These are phyloP conservation scores for Mormyrus iriodes DNA, from an alignment of 2,113 vertebrate species.

Conservation along the genomic window DNA sequence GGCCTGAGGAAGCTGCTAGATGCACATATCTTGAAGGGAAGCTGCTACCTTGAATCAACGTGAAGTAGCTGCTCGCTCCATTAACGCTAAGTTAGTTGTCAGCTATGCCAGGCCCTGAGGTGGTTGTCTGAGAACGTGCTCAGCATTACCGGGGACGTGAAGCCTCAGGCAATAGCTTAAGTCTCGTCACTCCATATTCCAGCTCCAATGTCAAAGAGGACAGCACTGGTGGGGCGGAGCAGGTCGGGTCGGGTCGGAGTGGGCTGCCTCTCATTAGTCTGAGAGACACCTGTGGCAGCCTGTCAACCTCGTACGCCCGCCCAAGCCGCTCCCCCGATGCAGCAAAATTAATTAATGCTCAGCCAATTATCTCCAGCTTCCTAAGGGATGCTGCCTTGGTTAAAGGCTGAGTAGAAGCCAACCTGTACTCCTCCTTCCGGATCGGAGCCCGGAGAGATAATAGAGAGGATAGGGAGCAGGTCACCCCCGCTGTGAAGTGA, in stretches of 20 bases:
- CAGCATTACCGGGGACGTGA: background rate
- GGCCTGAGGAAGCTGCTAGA: background rate
- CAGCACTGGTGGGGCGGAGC: background rate
- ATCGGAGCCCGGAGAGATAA: background rate
- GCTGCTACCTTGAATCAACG: background rate
- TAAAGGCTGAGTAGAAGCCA: conserved; percentile 26
- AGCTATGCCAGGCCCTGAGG: background rate
- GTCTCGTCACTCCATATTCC: background rate
- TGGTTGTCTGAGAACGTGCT: background rate
- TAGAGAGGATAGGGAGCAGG: background rate
- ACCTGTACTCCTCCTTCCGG: conserved; percentile 31
- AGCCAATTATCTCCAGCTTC: conserved; percentile 44
- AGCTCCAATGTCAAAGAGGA: background rate
- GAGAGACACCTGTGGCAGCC: conserved; percentile 5
- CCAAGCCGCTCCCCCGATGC: conserved; percentile 36
- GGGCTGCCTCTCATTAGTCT: conserved; percentile 27
- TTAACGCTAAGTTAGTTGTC: background rate
- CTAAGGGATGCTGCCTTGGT: conserved; percentile 16
- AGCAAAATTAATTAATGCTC: conserved; percentile 52
- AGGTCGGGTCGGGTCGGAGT: background rate
- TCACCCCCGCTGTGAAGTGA: conserved; percentile 14
- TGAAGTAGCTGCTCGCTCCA: background rate
- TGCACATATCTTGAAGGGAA: background rate
- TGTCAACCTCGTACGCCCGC: conserved; percentile 2
- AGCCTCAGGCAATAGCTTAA: background rate